Evolutionary conservation across 2,797 vertebrate species (phyloP), one percentile per base, ranked within the genome.

Genomic region (Takifugu ocellatus): DNA sequence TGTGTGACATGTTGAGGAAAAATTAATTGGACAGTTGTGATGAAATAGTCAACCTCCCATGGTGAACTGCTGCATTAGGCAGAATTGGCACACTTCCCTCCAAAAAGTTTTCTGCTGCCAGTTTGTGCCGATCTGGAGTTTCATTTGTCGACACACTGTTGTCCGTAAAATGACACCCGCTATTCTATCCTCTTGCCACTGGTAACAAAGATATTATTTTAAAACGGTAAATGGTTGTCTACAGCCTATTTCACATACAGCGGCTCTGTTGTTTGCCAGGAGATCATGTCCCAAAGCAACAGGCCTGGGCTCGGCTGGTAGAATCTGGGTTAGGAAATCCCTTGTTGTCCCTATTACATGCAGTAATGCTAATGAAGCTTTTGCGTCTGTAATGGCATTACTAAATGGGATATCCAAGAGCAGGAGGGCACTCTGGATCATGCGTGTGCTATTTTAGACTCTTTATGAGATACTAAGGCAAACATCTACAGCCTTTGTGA

Each of bases 1-100:
- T 81, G 79, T 79, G 78, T 75, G 74, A 80, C 51, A 68, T 79
- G 86, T 62, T 53, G 74, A 84, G 84, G 80, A 81, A 78, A 85
- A 90, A 90, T 91, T 88, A 91, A 90, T 90, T 90, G 90, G 87
- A 84, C 91, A 82, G 66, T 78, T 68, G 75, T 68, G 76, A 21
- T 85, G 70, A 86, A 86, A 83, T 80, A 71, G 79, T 83, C 81
- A 68, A 68, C 75, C 74, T 82, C 81, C 78, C 25, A 33, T 79
- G 79, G 80, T 57, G 57, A 49, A 7, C 69, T 66, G 69, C 67
- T 74, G 74, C 68, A 59, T 70, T 68, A 79, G 71, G 74, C 61
- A 53, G 61, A 58, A 75, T 78, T 74, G 75, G 79, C 81, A 73
- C 70, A 47, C 49, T 64, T 50, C 50, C 70, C 59, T 60, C 67